Percentiles rank a stretch among this genome's conserved stretches.
Evolutionary conservation across 2,797 vertebrate genomes (phyloP).

Genomic region (Neoniphon sammara): DNA sequence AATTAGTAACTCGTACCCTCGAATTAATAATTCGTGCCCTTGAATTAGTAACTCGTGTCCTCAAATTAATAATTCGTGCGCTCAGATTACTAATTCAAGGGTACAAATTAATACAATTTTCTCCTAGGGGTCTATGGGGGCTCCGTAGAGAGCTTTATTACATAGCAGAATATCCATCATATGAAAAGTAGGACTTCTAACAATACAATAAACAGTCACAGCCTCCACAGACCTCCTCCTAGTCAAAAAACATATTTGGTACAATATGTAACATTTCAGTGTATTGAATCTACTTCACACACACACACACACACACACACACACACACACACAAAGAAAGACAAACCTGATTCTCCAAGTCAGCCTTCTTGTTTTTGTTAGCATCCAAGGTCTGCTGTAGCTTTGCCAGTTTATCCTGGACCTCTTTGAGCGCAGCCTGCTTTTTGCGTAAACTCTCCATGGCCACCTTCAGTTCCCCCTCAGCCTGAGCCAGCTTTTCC

Average conservation of each 20-base stretch:
- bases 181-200: not conserved
- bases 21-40: too few species aligned
- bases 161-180: not conserved
- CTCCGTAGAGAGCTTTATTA: not conserved
- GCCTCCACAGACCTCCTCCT: not conserved
- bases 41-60: too few species aligned
- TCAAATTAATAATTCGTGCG: too few species aligned
- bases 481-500: conserved; percentile 86
- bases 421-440: conserved; percentile 86
- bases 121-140: too few species aligned
- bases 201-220: not conserved
- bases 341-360: conserved; percentile 87
- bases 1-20: too few species aligned
- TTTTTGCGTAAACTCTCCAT: conserved; percentile 88
- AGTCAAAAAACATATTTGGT: too few species aligned
- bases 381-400: conserved; percentile 85
- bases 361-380: conserved; percentile 89
- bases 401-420: conserved; percentile 87
- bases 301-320: not conserved
- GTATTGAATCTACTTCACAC: not conserved
- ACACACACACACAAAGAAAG: not conserved
- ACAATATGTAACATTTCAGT: not conserved
- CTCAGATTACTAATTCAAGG: too few species aligned
- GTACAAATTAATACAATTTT: too few species aligned
- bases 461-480: conserved; percentile 86